These are phyloP conservation scores for Gila orcuttii DNA, from an alignment of 2,113 vertebrate genomes.

Conservation along the genomic window DNA sequence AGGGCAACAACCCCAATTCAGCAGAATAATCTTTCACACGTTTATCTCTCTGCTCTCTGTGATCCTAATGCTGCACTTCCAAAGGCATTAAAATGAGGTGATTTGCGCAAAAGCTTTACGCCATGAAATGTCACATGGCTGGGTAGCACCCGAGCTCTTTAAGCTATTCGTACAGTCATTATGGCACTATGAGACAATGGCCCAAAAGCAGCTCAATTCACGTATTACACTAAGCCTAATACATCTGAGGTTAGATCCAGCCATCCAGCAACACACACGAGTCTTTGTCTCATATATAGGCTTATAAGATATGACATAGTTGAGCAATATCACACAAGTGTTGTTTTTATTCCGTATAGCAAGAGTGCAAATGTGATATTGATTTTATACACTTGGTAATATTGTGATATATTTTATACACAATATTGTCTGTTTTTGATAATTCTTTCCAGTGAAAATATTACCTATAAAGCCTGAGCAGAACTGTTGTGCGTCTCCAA, in stretches of 20 bases:
- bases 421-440: no score
- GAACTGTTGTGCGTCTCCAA: no score
- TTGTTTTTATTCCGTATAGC: no score
- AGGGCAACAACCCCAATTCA: constrained; percentile 68
- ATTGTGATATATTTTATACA: no score
- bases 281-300: no score
- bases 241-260: constrained; percentile 57
- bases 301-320: no score
- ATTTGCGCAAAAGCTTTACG: constrained; percentile 69
- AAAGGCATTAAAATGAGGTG: constrained; percentile 68
- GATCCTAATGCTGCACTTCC: constrained; percentile 66
- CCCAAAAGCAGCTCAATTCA: constrained; percentile 48
- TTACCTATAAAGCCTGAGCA: no score
- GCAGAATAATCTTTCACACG: constrained; percentile 70
- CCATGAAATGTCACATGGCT: constrained; percentile 40
- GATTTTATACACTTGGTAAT: no score
- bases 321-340: no score
- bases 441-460: no score
- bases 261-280: constrained; percentile 10
- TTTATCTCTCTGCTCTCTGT: constrained; percentile 70
- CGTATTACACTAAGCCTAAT: constrained; percentile 74
- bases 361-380: no score
- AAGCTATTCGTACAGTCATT: constrained; percentile 61
- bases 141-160: constrained; percentile 52
- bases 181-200: constrained; percentile 63